phyloP scores from a whole-genome alignment of 2,113 vertebrate genomes.

The Sula dactylatra region DNA sequence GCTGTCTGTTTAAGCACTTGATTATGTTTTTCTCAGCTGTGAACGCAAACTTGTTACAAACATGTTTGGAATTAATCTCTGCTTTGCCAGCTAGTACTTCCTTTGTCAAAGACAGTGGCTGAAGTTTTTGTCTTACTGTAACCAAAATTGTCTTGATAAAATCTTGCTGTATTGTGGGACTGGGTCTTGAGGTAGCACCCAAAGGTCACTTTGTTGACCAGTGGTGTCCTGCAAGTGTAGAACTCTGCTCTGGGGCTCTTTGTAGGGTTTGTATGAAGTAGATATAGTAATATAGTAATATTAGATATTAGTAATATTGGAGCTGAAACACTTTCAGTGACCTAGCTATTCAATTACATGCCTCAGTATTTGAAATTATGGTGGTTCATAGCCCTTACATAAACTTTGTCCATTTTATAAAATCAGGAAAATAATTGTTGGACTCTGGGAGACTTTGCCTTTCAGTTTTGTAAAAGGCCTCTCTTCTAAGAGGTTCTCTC shows the following conservation, averaged over 20 bases:
- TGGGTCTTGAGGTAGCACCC: background rate
- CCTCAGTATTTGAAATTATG: background rate
- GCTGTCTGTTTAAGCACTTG: background rate
- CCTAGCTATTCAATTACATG: background rate
- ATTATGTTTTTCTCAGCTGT: background rate
- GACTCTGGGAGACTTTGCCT: background rate
- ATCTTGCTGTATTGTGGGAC: background rate
- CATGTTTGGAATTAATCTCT: background rate
- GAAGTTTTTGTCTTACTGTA: background rate
- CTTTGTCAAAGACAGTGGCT: background rate
- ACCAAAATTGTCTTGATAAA: background rate
- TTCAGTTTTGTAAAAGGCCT: background rate
- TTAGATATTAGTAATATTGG: background rate
- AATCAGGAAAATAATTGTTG: background rate
- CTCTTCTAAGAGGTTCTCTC: background rate
- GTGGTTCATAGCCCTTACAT: background rate
- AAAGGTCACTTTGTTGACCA: background rate
- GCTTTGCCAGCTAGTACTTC: background rate
- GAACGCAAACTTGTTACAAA: background rate
- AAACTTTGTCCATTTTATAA: background rate
- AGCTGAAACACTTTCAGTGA: background rate
- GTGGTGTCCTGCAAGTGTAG: background rate
- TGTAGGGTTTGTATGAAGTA: background rate
- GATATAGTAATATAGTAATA: too few species aligned
- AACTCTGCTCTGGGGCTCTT: background rate